phyloP scores from a whole-genome alignment of 2,797 vertebrate species.

The Distichodus sexfasciatus region DNA sequence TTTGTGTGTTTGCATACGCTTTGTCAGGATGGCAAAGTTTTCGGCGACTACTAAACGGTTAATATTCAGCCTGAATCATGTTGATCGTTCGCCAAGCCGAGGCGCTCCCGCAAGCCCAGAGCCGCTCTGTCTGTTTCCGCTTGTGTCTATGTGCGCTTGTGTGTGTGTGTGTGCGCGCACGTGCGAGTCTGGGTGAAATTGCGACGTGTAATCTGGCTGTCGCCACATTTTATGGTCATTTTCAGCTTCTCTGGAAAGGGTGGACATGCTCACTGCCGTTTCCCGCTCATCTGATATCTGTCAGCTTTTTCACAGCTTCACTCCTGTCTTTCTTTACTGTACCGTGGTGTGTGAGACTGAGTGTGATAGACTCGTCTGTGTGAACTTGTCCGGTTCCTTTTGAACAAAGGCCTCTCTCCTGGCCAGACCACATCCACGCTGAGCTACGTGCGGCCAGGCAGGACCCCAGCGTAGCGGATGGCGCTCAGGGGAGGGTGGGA shows the following conservation, averaged over 20 bases:
- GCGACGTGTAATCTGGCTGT: too few species aligned
- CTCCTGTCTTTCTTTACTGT: neutral
- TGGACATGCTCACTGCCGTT: neutral
- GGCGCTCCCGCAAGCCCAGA: too few species aligned
- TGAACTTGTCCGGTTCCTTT: constrained; percentile 42
- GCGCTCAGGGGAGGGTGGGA: neutral
- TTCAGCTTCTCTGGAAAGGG: neutral
- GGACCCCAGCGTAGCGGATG: constrained; percentile 41
- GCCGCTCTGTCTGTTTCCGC: constrained; percentile 29
- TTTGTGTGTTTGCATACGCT: too few species aligned
- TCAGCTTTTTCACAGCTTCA: too few species aligned
- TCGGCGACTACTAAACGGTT: too few species aligned
- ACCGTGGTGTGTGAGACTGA: constrained; percentile 8
- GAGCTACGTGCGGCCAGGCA: constrained; percentile 75
- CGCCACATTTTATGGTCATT: too few species aligned
- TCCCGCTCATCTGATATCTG: neutral
- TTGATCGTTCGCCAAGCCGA: too few species aligned
- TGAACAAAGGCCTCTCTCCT: constrained; percentile 48
- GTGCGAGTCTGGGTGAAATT: too few species aligned
- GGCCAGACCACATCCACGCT: constrained; percentile 61
- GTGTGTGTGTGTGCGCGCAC: neutral
- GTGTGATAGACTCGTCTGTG: constrained; percentile 7
- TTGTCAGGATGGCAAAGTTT: too few species aligned
- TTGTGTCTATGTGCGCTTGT: neutral
- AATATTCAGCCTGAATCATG: too few species aligned